Evolutionary conservation across 2,113 vertebrate species (phyloP).

Genomic region (Phaetusa simplex): DNA sequence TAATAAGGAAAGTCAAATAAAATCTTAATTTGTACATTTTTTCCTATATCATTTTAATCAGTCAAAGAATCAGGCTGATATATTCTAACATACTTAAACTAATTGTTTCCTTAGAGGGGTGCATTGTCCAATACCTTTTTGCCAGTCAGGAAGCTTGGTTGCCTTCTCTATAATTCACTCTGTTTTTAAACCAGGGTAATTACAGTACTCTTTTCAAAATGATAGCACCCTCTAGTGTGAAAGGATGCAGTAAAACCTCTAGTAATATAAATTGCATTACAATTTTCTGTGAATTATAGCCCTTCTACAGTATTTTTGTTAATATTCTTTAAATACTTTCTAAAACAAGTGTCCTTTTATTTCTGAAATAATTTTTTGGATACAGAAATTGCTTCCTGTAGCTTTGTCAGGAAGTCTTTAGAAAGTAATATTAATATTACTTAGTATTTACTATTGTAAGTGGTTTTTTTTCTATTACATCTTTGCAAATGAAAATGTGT

Average conservation of each 20-base stretch:
- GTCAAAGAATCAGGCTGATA: background rate
- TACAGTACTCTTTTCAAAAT: background rate
- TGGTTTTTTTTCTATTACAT: background rate
- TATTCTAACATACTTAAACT: background rate
- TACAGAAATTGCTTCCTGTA: background rate
- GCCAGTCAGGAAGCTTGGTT: background rate
- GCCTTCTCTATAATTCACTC: background rate
- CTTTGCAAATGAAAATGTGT: background rate
- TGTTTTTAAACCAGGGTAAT: background rate
- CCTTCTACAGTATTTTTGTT: background rate
- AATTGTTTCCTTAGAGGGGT: background rate
- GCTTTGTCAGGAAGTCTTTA: background rate
- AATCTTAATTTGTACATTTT: background rate
- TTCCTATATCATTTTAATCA: background rate
- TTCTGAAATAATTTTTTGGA: background rate
- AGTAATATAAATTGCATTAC: background rate
- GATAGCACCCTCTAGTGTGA: background rate
- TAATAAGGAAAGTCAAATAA: background rate
- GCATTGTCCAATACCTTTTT: background rate
- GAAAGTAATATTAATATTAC: background rate
- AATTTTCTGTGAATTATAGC: background rate
- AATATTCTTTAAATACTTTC: background rate
- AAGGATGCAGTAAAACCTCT: background rate
- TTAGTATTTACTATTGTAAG: background rate
- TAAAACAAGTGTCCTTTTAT: background rate